These are phyloP conservation scores for Progne subis DNA, from an alignment of 2,113 vertebrate species.

Conservation along the genomic window DNA sequence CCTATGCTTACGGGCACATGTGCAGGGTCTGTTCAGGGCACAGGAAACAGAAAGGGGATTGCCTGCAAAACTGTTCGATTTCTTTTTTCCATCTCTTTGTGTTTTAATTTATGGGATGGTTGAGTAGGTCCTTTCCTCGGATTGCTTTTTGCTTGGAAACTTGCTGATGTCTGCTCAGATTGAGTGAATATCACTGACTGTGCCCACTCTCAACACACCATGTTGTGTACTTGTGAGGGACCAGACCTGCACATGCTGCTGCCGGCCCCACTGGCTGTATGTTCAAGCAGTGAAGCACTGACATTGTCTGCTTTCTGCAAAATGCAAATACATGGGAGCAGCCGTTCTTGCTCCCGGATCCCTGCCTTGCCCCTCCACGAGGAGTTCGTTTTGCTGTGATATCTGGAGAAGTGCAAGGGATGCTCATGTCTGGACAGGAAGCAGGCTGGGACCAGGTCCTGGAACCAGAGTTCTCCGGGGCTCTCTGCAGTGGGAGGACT, in stretches of 20 bases:
- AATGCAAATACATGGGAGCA: neutral
- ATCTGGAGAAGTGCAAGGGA: neutral
- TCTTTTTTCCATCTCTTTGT: neutral
- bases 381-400: neutral
- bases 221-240: neutral
- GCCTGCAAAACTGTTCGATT: neutral
- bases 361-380: neutral
- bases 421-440: rapidly evolving
- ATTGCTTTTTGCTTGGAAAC: neutral
- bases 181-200: neutral
- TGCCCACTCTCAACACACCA: rapidly evolving
- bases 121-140: neutral
- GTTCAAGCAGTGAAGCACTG: neutral
- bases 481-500: neutral
- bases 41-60: neutral
- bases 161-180: neutral
- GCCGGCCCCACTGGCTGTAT: neutral
- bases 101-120: neutral
- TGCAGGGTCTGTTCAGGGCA: neutral
- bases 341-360: neutral
- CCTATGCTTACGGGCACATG: rapidly evolving
- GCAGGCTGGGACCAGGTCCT: neutral
- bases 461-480: neutral
- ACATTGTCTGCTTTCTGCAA: neutral
- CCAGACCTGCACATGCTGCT: neutral